phyloP scores from a whole-genome alignment of 1,140 invertebrate species.

The Drosophila neocordata region DNA sequence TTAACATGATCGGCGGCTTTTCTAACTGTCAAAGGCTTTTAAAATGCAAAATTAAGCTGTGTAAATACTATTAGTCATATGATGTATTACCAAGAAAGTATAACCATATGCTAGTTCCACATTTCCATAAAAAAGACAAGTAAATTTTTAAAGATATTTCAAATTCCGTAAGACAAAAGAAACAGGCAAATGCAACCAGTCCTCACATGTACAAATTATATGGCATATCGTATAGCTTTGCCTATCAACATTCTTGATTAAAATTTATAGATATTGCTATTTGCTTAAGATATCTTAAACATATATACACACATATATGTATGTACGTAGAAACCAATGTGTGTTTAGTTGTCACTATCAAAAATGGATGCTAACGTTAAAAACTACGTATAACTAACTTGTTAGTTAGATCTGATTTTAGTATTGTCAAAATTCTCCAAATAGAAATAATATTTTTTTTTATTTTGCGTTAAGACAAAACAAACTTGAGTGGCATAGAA shows the following conservation, averaged over 20 bases:
- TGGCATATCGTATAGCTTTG: background rate
- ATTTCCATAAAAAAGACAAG: background rate
- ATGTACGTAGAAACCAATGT: background rate
- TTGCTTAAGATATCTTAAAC: conserved; percentile 3
- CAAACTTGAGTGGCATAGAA: too few species aligned
- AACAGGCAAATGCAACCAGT: background rate
- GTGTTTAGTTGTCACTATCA: background rate
- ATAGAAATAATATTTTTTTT: too few species aligned
- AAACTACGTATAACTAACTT: too few species aligned
- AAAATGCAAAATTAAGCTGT: background rate
- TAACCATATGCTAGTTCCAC: background rate
- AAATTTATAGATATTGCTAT: conserved; percentile 7
- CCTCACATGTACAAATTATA: background rate
- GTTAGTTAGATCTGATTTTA: too few species aligned
- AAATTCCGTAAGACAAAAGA: background rate
- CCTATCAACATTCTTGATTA: conserved; percentile 6
- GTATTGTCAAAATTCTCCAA: too few species aligned
- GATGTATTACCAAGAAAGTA: background rate
- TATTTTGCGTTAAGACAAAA: too few species aligned
- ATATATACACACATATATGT: background rate
- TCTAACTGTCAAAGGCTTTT: background rate
- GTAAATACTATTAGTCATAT: conserved; percentile 1
- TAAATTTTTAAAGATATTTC: background rate
- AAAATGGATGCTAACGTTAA: background rate
- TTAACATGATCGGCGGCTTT: background rate